These are phyloP conservation scores for Drosophila pruinosa DNA, from an alignment of 1,140 invertebrate genomes.

Conservation along the genomic window DNA sequence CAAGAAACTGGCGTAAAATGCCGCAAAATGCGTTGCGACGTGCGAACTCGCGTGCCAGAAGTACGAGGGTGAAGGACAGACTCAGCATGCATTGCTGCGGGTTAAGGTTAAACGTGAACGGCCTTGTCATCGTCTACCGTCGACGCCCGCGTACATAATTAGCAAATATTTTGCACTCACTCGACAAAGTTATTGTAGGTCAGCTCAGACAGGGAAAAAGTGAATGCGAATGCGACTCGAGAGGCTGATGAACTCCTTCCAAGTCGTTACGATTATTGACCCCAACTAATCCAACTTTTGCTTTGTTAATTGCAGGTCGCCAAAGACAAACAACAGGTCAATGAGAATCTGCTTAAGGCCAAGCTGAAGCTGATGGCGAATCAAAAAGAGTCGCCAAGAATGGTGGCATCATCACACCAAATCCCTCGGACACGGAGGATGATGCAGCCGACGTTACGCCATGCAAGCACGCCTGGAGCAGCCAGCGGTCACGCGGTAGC, in stretches of 20 bases:
- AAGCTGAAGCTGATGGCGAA: conserved; percentile 67
- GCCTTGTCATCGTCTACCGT: conserved; percentile 36
- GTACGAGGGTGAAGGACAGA: too few relatives aligned
- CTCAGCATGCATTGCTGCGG: too few relatives aligned
- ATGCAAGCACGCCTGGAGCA: conserved; percentile 78
- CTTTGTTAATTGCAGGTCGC: conserved; percentile 38
- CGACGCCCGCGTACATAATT: conserved; percentile 45
- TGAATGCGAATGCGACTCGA: conserved; percentile 23
- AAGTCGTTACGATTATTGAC: conserved; percentile 32
- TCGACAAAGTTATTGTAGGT: conserved; percentile 73
- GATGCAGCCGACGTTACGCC: conserved; percentile 82
- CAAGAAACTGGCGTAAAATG: conserved; percentile 43
- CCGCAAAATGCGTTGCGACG: not conserved
- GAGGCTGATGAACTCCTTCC: conserved; percentile 24
- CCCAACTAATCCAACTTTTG: conserved; percentile 38
- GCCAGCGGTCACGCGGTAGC: conserved; percentile 47
- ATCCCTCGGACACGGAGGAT: conserved; percentile 84
- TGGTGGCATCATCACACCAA: conserved; percentile 79
- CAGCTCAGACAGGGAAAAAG: conserved; percentile 39
- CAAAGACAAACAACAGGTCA: conserved; percentile 65
- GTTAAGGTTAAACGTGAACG: conserved; percentile 71
- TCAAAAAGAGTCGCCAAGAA: conserved; percentile 56
- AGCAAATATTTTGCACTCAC: conserved; percentile 41
- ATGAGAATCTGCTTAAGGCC: conserved; percentile 70
- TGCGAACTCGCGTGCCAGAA: conserved; percentile 50